Evolutionary conservation across 2,797 vertebrate genomes (phyloP).

Genomic region (Cossypha caffra): DNA sequence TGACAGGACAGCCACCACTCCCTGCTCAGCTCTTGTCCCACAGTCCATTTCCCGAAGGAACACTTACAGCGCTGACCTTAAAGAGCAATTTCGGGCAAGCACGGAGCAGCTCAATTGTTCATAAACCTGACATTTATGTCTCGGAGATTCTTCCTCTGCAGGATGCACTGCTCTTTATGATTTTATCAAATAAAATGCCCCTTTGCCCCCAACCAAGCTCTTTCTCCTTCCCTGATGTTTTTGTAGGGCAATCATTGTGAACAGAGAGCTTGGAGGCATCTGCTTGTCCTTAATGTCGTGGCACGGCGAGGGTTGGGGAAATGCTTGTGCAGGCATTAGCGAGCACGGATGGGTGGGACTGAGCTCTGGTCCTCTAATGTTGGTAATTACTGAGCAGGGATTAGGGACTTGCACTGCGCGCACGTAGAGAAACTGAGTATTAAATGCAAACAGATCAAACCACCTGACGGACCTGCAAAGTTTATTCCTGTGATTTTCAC

Average conservation of each 20-base stretch:
- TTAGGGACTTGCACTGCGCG: background rate
- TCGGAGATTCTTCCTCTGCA: slow-evolving; percentile 52
- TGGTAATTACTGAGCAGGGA: slow-evolving; percentile 43
- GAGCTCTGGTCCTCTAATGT: background rate
- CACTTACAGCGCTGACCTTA: slow-evolving; percentile 72
- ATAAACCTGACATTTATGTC: slow-evolving; percentile 80
- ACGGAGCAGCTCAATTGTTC: slow-evolving; percentile 74
- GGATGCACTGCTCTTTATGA: slow-evolving; percentile 64
- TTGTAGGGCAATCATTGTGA: background rate
- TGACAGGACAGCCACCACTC: accelerated
- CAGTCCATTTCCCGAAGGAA: slow-evolving; percentile 41
- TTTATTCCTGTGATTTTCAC: background rate
- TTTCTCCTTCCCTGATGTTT: background rate
- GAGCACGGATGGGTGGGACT: background rate
- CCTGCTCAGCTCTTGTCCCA: background rate
- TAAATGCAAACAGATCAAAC: slow-evolving; percentile 38
- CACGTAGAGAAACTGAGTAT: background rate
- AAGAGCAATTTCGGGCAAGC: slow-evolving; percentile 74
- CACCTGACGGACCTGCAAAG: background rate
- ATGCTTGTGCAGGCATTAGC: background rate
- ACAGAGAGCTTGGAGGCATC: background rate
- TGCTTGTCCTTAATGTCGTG: background rate
- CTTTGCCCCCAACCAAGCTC: background rate
- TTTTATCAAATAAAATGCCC: slow-evolving; percentile 72
- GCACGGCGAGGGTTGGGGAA: background rate